These are phyloP conservation scores for Sinocyclocheilus rhinocerous DNA, from an alignment of 2,113 vertebrate genomes.

Conservation along the genomic window DNA sequence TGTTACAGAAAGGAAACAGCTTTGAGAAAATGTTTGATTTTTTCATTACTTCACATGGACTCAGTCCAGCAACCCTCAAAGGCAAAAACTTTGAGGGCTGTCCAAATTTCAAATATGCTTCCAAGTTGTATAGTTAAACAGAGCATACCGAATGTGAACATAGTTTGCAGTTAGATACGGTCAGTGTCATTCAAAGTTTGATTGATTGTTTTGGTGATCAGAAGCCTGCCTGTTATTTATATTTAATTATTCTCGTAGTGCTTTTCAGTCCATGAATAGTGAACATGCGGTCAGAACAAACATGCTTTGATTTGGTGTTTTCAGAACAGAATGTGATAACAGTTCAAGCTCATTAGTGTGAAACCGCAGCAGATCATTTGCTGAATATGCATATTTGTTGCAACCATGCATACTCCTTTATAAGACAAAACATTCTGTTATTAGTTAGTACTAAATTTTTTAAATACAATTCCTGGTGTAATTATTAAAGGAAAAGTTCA, in stretches of 20 bases:
- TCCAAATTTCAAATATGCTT: neutral
- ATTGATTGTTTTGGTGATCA: neutral
- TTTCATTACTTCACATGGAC: neutral
- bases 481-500: too few species aligned
- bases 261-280: neutral
- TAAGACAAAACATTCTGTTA: neutral
- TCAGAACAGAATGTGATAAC: neutral
- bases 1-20: neutral
- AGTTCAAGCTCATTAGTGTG: neutral
- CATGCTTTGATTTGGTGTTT: constrained; percentile 13
- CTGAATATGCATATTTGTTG: neutral
- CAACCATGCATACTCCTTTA: neutral
- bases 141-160: neutral
- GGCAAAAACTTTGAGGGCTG: neutral
- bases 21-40: neutral
- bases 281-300: neutral
- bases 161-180: neutral
- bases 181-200: neutral
- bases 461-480: neutral
- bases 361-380: neutral
- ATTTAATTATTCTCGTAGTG: neutral
- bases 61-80: neutral
- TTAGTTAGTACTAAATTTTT: neutral
- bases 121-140: neutral
- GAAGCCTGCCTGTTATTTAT: neutral